These are phyloP conservation scores for Bergia puertoricense DNA, from an alignment of 92 coral and sea anemone species.

Conservation along the genomic window DNA sequence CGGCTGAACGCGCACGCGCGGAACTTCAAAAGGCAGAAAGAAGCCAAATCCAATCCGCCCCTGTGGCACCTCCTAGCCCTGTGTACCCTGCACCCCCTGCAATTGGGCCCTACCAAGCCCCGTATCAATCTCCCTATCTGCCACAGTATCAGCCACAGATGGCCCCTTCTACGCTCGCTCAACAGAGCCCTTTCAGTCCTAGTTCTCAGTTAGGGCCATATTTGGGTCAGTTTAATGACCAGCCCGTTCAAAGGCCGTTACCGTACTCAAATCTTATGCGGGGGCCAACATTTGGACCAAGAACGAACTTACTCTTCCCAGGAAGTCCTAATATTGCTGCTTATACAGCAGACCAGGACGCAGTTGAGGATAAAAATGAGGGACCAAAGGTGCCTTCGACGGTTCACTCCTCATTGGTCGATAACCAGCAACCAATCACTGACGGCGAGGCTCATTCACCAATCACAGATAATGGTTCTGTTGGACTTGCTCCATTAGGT, in stretches of 20 bases:
- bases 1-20: constrained; percentile 38
- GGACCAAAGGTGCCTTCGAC: background rate
- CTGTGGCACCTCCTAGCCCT: constrained; percentile 15
- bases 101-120: constrained; percentile 23
- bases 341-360: background rate
- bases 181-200: constrained; percentile 18
- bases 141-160: constrained; percentile 32
- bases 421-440: background rate
- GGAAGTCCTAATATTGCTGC: constrained; percentile 34
- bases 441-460: background rate
- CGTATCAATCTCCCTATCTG: constrained; percentile 19
- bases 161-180: constrained; percentile 5
- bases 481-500: background rate
- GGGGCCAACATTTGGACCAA: constrained; percentile 25
- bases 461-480: background rate
- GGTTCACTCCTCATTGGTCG: background rate
- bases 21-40: constrained; percentile 29
- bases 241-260: constrained; percentile 20
- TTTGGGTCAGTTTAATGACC: constrained; percentile 23
- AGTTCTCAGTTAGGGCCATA: constrained; percentile 24
- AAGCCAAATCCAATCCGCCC: constrained; percentile 23
- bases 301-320: background rate
- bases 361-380: background rate
- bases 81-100: background rate
- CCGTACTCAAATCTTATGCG: background rate